These are phyloP conservation scores for Polyodon spathula DNA, from an alignment of 2,113 vertebrate species.

Conservation along the genomic window DNA sequence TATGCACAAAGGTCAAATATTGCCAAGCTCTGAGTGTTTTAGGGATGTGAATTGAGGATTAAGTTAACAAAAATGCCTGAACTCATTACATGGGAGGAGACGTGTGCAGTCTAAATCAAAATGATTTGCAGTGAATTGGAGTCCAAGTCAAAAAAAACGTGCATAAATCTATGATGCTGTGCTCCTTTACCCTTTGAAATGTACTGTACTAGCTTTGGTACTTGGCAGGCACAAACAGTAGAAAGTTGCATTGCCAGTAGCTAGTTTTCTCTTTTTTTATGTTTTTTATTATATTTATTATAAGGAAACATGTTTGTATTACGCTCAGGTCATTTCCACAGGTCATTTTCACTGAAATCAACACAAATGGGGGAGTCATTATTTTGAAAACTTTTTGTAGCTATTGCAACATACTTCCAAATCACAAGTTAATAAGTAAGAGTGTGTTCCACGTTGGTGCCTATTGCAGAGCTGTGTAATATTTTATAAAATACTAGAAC, in stretches of 20 bases:
- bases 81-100: not conserved
- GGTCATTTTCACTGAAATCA: not conserved
- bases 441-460: constrained; percentile 33
- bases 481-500: constrained; percentile 37
- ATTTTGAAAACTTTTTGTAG: constrained; percentile 8
- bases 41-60: not conserved
- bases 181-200: too few relatives aligned
- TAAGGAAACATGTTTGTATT: too few relatives aligned
- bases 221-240: too few relatives aligned
- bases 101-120: not conserved
- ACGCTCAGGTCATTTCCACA: not conserved
- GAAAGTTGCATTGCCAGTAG: too few relatives aligned
- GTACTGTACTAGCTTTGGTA: too few relatives aligned
- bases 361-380: not conserved
- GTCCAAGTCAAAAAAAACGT: not conserved
- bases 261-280: too few relatives aligned
- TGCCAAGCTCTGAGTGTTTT: not conserved
- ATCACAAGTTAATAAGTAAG: constrained; percentile 32
- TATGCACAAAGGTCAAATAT: not conserved
- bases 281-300: too few relatives aligned
- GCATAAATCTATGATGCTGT: not conserved
- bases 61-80: not conserved
- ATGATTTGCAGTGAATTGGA: not conserved
- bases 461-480: constrained; percentile 22
- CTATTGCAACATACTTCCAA: constrained; percentile 16